Evolutionary conservation across 1,140 invertebrate genomes (phyloP).

Genomic region (Bombus balteatus): DNA sequence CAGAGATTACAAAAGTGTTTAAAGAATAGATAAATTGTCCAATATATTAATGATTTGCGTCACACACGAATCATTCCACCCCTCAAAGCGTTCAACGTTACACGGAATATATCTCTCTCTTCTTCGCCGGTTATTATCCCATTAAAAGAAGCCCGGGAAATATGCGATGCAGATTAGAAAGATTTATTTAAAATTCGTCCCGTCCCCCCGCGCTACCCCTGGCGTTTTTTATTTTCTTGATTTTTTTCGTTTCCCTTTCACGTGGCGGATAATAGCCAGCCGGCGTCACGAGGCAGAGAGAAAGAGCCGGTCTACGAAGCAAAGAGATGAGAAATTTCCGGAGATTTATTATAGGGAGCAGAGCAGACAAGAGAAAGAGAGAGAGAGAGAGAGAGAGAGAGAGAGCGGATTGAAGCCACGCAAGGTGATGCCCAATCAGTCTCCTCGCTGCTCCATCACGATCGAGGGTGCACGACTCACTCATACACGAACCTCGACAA

Average conservation of each 20-base stretch:
- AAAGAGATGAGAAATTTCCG: slow-evolving; percentile 60
- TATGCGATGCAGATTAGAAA: slow-evolving; percentile 33
- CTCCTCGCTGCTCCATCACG: slow-evolving; percentile 47
- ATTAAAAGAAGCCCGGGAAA: slow-evolving; percentile 21
- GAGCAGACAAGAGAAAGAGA: neutral
- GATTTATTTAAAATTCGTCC: slow-evolving; percentile 41
- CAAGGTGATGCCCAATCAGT: slow-evolving; percentile 65
- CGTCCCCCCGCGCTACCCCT: too few species aligned
- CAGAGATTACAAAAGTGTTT: too few species aligned
- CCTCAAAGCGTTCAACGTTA: slow-evolving; percentile 7
- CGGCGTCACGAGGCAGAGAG: slow-evolving; percentile 9
- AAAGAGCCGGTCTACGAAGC: slow-evolving; percentile 28
- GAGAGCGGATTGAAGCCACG: slow-evolving; percentile 55
- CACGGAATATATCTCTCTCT: neutral
- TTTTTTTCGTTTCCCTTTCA: slow-evolving; percentile 7
- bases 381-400: slow-evolving; percentile 12
- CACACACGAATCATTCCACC: neutral
- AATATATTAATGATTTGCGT: neutral
- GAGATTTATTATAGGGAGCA: slow-evolving; percentile 65
- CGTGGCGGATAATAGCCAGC: slow-evolving; percentile 40
- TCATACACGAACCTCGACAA: slow-evolving; percentile 32
- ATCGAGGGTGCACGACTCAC: slow-evolving; percentile 45
- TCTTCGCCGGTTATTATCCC: neutral
- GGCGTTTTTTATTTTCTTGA: neutral
- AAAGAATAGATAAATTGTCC: too few species aligned